A percentile compares a stretch with the other conserved stretches of the same genome.
phyloP scores from a whole-genome alignment of 2,888 invertebrate genomes.

The Rotaria magnacalcarata region DNA sequence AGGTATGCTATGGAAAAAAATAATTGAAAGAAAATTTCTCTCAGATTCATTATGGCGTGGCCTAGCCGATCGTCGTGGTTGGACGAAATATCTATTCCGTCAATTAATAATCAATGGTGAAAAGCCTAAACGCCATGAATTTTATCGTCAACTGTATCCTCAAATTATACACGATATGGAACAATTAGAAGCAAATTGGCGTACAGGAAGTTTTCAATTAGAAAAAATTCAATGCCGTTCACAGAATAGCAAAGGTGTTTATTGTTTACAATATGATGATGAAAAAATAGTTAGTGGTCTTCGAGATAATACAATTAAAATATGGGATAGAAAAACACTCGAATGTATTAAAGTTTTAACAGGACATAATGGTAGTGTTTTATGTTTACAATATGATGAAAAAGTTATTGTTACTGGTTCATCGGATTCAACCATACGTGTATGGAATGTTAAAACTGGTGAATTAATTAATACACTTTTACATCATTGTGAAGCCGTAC shows the following conservation, averaged over 20 bases:
- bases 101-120: constrained; percentile 34
- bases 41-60: constrained; percentile 96
- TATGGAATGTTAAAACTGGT: constrained; percentile 93
- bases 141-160: constrained; percentile 90
- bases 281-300: constrained; percentile 96
- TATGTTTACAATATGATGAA: constrained; percentile 97
- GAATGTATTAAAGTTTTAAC: constrained; percentile 87
- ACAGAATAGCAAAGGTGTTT: constrained; percentile 98
- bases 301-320: constrained; percentile 97
- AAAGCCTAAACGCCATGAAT: constrained; percentile 56
- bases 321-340: constrained; percentile 90
- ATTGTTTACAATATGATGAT: constrained; percentile 98
- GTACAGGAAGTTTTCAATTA: constrained; percentile 87
- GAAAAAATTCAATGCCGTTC: constrained; percentile 96
- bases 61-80: constrained; percentile 86
- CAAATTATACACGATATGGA: constrained; percentile 76
- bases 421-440: constrained; percentile 88
- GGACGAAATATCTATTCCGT: constrained; percentile 62
- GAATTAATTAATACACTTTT: constrained; percentile 96
- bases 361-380: constrained; percentile 95
- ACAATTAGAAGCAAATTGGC: constrained; percentile 96
- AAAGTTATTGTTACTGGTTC: constrained; percentile 96
- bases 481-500: constrained; percentile 97
- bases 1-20: constrained; percentile 81
- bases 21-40: constrained; percentile 91